Percentiles rank a stretch among this genome's conserved stretches.
Conservation (phyloP, 2,888 invertebrate species). For the Phortica okadai region DNA sequence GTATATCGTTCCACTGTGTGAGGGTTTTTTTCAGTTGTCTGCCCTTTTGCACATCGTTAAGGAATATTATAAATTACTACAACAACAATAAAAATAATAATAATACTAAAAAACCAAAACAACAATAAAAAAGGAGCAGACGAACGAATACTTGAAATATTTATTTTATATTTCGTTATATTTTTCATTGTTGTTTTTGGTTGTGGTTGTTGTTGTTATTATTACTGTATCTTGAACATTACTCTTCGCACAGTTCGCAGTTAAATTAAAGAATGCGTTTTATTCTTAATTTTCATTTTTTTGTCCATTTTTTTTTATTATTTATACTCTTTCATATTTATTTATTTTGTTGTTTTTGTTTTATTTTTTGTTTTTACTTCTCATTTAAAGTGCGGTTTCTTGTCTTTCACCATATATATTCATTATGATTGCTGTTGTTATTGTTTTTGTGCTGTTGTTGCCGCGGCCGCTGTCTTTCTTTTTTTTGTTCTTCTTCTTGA, state of each 20-base stretch:
- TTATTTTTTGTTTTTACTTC: conserved; percentile 38
- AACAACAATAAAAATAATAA: conserved; percentile 56
- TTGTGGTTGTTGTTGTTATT: conserved; percentile 34
- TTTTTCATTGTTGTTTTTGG: not conserved
- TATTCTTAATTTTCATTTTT: conserved; percentile 25
- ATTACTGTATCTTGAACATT: conserved; percentile 34
- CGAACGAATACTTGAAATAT: conserved; percentile 61
- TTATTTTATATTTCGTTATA: conserved; percentile 61
- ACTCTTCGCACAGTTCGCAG: conserved; percentile 46
- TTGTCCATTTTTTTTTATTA: conserved; percentile 15
- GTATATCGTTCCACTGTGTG: conserved; percentile 45
- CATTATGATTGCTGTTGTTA: conserved; percentile 58
- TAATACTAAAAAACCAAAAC: conserved; percentile 33
- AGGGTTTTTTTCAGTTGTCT: conserved; percentile 50
- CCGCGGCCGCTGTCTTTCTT: conserved; percentile 25
- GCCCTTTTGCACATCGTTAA: conserved; percentile 71
- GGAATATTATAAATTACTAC: conserved; percentile 74
- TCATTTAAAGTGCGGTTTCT: conserved; percentile 70
- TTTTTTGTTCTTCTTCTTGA: conserved; percentile 16
- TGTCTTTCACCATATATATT: conserved; percentile 69
- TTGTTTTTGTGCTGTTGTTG: conserved; percentile 25
- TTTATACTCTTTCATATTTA: conserved; percentile 21
- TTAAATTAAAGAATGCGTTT: conserved; percentile 71
- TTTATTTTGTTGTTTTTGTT: conserved; percentile 22
- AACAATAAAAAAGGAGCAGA: conserved; percentile 42